phyloP scores from a whole-genome alignment of 2,797 vertebrate genomes.

The Neomorphus geoffroyi region DNA sequence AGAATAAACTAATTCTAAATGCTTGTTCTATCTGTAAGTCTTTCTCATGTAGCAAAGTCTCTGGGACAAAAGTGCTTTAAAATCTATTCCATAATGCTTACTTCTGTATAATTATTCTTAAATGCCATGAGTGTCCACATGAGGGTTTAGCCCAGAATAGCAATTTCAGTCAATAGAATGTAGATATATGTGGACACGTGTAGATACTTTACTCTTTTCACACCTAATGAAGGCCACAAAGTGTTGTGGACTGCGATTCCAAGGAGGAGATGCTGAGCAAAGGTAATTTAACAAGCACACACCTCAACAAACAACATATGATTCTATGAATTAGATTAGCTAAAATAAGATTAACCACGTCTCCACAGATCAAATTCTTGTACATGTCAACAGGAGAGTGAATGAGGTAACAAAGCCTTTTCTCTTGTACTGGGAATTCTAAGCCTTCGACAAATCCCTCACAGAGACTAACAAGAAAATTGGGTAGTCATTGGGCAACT shows the following conservation, averaged over 20 bases:
- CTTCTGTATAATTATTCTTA: conserved; percentile 27
- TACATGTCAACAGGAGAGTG: background rate
- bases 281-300: background rate
- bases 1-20: conserved; percentile 35
- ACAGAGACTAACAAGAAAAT: background rate
- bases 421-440: background rate
- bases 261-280: background rate
- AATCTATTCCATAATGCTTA: conserved; percentile 7
- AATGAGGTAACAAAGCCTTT: background rate
- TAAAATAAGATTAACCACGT: background rate
- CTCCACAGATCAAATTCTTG: background rate
- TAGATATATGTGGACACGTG: background rate
- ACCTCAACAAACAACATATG: rapidly evolving
- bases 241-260: background rate
- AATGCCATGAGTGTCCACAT: background rate
- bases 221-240: background rate
- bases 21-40: background rate
- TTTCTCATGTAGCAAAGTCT: conserved; percentile 12
- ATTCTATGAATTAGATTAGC: background rate
- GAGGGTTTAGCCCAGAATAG: background rate
- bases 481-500: background rate
- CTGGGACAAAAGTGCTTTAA: background rate
- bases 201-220: background rate
- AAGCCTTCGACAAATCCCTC: background rate
- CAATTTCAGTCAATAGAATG: background rate